phyloP scores from a whole-genome alignment of 2,888 invertebrate genomes.

The Ichneumoninae sp. region DNA sequence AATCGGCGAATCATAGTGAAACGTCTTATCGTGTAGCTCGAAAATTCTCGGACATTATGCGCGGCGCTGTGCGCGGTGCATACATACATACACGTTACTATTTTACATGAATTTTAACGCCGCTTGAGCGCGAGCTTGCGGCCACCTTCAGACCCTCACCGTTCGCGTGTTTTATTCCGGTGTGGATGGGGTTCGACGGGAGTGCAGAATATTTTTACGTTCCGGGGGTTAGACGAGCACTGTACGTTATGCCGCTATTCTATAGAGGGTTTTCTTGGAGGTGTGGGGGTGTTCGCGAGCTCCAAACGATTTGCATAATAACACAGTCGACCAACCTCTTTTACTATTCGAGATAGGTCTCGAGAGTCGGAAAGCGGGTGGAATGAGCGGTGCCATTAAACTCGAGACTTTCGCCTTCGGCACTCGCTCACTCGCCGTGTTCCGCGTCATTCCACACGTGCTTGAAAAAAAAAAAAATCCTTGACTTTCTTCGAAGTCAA shows the following conservation, averaged over 20 bases:
- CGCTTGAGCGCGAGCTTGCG: slow-evolving; percentile 23
- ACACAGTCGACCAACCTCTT: slow-evolving; percentile 54
- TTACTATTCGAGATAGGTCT: slow-evolving; percentile 59
- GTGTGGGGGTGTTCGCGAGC: slow-evolving; percentile 15
- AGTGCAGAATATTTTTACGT: slow-evolving; percentile 37
- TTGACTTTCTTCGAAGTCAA: not conserved
- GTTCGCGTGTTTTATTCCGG: slow-evolving; percentile 13
- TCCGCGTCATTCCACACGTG: not conserved
- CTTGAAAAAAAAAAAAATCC: too few relatives aligned
- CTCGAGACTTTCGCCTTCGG: slow-evolving; percentile 30
- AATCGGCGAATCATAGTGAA: too few relatives aligned
- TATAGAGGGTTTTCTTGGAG: not conserved
- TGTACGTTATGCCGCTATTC: slow-evolving; percentile 14
- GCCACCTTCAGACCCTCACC: not conserved
- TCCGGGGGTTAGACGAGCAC: not conserved
- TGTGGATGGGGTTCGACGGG: not conserved
- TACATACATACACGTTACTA: not conserved
- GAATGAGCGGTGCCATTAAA: slow-evolving; percentile 41
- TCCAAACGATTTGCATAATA: slow-evolving; percentile 62
- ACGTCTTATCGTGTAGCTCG: not conserved
- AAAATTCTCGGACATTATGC: not conserved
- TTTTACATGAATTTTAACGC: slow-evolving; percentile 24
- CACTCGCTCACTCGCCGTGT: slow-evolving; percentile 1
- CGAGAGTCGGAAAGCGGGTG: slow-evolving; percentile 39
- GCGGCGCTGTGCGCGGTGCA: not conserved